These are phyloP conservation scores for Sebastes iracundus DNA, from an alignment of 2,797 vertebrate genomes.

Conservation along the genomic window DNA sequence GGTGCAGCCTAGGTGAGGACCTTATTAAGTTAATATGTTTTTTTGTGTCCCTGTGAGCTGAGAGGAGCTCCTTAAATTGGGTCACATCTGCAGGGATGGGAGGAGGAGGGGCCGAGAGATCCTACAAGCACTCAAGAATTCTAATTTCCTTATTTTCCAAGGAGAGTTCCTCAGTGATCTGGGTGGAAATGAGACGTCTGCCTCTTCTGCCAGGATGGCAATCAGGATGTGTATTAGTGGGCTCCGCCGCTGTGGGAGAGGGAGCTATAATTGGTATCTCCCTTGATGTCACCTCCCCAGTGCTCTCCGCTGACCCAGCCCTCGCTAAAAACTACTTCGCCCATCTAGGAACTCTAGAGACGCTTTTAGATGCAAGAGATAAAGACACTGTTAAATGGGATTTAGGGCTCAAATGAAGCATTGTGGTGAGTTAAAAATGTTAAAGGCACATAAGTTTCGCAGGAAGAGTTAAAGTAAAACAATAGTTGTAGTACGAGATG, in stretches of 20 bases:
- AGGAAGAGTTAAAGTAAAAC: background rate
- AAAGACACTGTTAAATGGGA: background rate
- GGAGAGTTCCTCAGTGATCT: slow-evolving; percentile 72
- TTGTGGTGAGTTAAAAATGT: background rate
- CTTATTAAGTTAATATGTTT: slow-evolving; percentile 20
- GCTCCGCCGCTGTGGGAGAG: slow-evolving; percentile 62
- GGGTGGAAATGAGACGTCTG: slow-evolving; percentile 76
- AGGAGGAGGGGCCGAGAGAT: slow-evolving; percentile 8
- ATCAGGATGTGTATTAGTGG: slow-evolving; percentile 73
- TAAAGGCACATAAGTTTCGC: background rate
- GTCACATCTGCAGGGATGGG: slow-evolving; percentile 59
- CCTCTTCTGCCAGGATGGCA: slow-evolving; percentile 60
- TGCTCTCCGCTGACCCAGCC: slow-evolving; percentile 57
- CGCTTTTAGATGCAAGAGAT: background rate
- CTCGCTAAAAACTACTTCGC: slow-evolving; percentile 54
- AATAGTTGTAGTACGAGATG: background rate
- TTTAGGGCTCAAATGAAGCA: background rate
- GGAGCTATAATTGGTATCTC: slow-evolving; percentile 73
- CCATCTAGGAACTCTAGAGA: slow-evolving; percentile 30
- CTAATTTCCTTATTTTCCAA: slow-evolving; percentile 75
- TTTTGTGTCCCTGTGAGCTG: background rate
- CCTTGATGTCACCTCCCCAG: slow-evolving; percentile 60
- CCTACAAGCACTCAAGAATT: slow-evolving; percentile 52
- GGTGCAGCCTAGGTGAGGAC: background rate
- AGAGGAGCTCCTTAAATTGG: slow-evolving; percentile 62